Conservation (phyloP, 2,888 invertebrate genomes). For the Coelopa pilipes region DNA sequence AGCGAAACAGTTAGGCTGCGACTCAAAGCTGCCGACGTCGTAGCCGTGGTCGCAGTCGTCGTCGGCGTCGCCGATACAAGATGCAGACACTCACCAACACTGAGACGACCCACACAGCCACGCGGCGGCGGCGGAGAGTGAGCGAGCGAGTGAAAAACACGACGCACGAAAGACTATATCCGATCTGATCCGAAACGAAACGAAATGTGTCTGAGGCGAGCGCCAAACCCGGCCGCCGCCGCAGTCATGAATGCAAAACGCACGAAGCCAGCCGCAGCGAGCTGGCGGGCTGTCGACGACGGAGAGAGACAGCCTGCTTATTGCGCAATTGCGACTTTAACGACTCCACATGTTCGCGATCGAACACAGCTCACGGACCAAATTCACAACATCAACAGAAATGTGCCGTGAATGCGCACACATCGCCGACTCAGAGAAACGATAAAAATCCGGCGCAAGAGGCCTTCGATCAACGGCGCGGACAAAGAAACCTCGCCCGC, state of each 20-base stretch:
- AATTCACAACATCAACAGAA: background rate
- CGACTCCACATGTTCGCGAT: constrained; percentile 37
- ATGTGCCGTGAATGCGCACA: background rate
- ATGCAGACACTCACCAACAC: constrained; percentile 36
- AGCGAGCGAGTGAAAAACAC: background rate
- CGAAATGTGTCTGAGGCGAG: constrained; percentile 5
- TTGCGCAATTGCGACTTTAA: constrained; percentile 56
- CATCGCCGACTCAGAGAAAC: background rate
- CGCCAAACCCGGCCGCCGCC: too few species aligned
- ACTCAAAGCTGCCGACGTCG: constrained; percentile 10
- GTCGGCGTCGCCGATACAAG: constrained; percentile 40
- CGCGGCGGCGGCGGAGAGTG: constrained; percentile 5
- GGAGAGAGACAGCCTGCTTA: constrained; percentile 42
- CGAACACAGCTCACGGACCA: constrained; percentile 39
- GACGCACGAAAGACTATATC: constrained; percentile 1
- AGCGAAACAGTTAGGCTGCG: constrained; percentile 39
- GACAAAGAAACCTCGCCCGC: too few species aligned
- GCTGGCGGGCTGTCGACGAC: constrained; percentile 24
- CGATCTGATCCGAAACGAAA: background rate
- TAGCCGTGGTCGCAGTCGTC: too few species aligned
- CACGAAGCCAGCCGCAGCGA: constrained; percentile 32
- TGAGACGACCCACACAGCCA: constrained; percentile 1
- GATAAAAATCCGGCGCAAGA: too few species aligned
- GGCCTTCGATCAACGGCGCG: too few species aligned
- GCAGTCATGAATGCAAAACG: too few species aligned